Evolutionary conservation across 2,797 vertebrate genomes (phyloP).

Genomic region (Poecilia velifera): DNA sequence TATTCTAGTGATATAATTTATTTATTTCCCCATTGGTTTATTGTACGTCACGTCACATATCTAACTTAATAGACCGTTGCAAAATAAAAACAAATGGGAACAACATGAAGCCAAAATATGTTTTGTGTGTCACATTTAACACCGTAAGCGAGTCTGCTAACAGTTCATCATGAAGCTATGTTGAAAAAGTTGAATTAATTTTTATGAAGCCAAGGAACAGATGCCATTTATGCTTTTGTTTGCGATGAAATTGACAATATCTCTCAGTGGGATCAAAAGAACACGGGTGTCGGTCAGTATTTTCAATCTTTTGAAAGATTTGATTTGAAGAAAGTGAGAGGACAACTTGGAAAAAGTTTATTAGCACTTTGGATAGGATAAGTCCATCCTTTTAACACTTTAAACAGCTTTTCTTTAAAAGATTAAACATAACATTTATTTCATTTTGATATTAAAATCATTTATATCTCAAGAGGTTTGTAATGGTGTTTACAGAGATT

Average conservation of each 20-base stretch:
- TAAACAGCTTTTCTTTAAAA: constrained; percentile 50
- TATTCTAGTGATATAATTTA: too few relatives aligned
- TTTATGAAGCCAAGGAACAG: background rate
- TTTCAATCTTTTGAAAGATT: constrained; percentile 42
- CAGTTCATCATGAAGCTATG: background rate
- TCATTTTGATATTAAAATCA: constrained; percentile 9
- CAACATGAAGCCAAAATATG: too few relatives aligned
- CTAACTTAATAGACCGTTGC: too few relatives aligned
- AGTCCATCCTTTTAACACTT: constrained; percentile 31
- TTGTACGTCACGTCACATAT: too few relatives aligned
- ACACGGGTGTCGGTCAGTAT: constrained; percentile 30
- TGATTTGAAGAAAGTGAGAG: too few relatives aligned
- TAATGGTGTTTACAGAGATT: constrained; percentile 48
- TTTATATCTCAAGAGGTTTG: constrained; percentile 30
- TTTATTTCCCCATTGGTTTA: too few relatives aligned
- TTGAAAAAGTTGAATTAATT: background rate
- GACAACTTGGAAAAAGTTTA: background rate
- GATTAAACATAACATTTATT: constrained; percentile 8
- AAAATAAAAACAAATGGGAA: too few relatives aligned
- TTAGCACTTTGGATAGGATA: constrained; percentile 25
- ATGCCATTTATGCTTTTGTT: constrained; percentile 45
- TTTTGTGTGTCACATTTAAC: too few relatives aligned
- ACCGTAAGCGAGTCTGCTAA: background rate
- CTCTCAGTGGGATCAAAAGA: constrained; percentile 10
- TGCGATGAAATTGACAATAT: constrained; percentile 16